Conservation (phyloP, 1,140 invertebrate genomes). For the Mercenaria mercenaria region DNA sequence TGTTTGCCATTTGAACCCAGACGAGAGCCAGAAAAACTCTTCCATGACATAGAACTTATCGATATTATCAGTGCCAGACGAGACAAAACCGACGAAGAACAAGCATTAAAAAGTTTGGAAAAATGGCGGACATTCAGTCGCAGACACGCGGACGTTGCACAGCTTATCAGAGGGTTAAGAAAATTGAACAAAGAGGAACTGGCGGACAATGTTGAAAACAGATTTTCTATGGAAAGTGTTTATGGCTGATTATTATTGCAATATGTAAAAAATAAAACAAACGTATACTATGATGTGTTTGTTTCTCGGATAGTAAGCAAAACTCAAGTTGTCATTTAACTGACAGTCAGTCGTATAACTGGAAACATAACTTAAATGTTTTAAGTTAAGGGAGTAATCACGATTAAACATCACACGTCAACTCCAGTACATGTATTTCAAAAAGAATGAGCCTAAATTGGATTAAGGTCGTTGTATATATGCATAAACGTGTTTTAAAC, state of each 20-base stretch:
- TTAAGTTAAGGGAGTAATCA: too few species aligned
- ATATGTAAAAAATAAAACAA: background rate
- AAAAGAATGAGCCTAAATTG: too few species aligned
- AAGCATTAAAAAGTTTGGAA: constrained; percentile 60
- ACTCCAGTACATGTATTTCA: too few species aligned
- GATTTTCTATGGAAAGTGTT: constrained; percentile 58
- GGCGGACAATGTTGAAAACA: constrained; percentile 61
- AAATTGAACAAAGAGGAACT: constrained; percentile 57
- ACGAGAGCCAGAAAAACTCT: constrained; percentile 27
- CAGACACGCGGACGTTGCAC: constrained; percentile 35
- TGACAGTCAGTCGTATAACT: too few species aligned
- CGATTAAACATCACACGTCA: too few species aligned
- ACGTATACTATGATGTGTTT: background rate
- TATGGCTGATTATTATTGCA: constrained; percentile 35
- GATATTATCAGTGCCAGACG: constrained; percentile 55
- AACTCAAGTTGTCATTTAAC: too few species aligned
- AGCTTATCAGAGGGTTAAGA: constrained; percentile 49
- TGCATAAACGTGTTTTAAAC: too few species aligned
- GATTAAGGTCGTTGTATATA: too few species aligned
- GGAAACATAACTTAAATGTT: too few species aligned
- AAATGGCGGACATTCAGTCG: constrained; percentile 65
- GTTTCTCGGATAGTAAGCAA: too few species aligned
- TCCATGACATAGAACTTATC: constrained; percentile 60
- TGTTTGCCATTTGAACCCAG: constrained; percentile 51
- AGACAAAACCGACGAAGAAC: constrained; percentile 54